Conservation (phyloP, 2,797 vertebrate species). For the Toxotes lorentzi region DNA sequence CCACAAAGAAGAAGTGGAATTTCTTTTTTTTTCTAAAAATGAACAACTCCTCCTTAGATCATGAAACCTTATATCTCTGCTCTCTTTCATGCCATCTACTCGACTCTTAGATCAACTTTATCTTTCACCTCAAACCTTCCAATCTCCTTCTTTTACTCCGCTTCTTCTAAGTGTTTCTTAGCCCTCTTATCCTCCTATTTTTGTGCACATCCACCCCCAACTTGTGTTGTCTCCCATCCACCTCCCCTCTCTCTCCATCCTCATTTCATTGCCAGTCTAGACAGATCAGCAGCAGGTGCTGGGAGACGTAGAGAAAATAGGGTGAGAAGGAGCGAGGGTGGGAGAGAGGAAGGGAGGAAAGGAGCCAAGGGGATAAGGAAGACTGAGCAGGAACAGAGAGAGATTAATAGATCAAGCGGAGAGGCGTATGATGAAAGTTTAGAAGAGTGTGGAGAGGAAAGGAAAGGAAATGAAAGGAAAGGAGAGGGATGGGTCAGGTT, state of each 20-base stretch:
- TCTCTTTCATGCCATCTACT: constrained; percentile 29
- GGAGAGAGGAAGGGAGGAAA: constrained; percentile 58
- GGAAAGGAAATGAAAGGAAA: constrained; percentile 49
- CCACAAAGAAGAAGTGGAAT: constrained; percentile 12
- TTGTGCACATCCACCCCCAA: background rate
- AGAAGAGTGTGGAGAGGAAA: constrained; percentile 56
- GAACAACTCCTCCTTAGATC: constrained; percentile 51
- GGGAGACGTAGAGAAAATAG: constrained; percentile 61
- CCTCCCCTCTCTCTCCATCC: constrained; percentile 41
- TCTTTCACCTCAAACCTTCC: constrained; percentile 41
- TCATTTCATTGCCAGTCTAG: constrained; percentile 72
- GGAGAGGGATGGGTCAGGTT: constrained; percentile 59
- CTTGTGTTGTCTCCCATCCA: constrained; percentile 25
- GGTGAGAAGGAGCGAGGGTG: constrained; percentile 64
- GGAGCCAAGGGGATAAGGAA: constrained; percentile 71
- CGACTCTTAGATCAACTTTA: constrained; percentile 30
- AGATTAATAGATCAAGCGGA: constrained; percentile 80
- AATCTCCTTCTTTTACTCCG: background rate
- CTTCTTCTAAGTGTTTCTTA: background rate
- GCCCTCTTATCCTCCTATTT: constrained; percentile 27
- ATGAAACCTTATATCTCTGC: constrained; percentile 47
- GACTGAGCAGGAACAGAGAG: constrained; percentile 59
- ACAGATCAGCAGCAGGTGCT: constrained; percentile 73
- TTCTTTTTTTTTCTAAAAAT: constrained; percentile 33
- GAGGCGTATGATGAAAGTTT: constrained; percentile 78